Conservation (phyloP, 35 echinoderm and acorn worm species). For the Diadema setosum region DNA sequence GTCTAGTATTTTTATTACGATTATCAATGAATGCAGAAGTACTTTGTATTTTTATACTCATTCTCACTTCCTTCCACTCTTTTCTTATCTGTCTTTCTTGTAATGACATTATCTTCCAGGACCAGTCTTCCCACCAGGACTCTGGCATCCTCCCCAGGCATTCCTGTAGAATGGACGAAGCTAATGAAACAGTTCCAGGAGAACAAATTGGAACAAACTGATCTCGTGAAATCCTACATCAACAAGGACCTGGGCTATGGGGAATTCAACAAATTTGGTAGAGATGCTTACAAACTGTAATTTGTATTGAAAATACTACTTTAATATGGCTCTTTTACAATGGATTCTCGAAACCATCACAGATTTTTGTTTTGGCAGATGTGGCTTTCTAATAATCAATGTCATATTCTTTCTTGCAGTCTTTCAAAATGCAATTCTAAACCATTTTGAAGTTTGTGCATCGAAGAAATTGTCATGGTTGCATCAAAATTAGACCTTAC, state of each 20-base stretch:
- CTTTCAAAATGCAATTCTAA: no score
- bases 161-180: not conserved
- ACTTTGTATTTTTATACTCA: no score
- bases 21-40: no score
- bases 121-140: no score
- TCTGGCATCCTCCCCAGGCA: not conserved
- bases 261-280: conserved; percentile 33
- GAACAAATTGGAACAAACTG: not conserved
- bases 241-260: not conserved
- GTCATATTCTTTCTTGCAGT: not conserved
- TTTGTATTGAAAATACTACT: not conserved
- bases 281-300: not conserved
- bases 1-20: no score
- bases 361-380: not conserved
- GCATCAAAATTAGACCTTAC: no score
- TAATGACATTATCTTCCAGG: no score
- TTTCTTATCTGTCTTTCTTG: no score
- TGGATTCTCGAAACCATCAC: not conserved
- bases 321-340: no score
- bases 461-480: no score
- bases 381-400: not conserved
- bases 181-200: not conserved
- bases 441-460: no score
- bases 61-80: no score
- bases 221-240: not conserved